Evolutionary conservation across 2,113 vertebrate species (phyloP).

Genomic region (Tupaia chinensis): DNA sequence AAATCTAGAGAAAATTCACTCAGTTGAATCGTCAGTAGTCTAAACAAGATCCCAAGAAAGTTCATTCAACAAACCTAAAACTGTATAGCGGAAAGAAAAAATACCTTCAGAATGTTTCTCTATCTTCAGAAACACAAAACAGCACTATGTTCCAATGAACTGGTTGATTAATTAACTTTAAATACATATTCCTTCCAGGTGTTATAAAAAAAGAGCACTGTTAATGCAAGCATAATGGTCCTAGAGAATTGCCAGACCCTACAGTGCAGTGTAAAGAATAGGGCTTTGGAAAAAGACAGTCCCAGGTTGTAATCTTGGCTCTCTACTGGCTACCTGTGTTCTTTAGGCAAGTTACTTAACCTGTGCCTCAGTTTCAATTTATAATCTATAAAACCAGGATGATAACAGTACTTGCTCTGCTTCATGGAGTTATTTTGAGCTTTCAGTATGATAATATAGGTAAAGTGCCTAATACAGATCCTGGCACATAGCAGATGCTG

Average conservation of each 20-base stretch:
- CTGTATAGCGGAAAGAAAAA: background rate
- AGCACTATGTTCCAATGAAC: slow-evolving; percentile 25
- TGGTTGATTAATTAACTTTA: slow-evolving; percentile 14
- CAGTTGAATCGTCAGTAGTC: background rate
- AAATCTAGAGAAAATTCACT: slow-evolving; percentile 21
- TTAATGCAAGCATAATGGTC: background rate
- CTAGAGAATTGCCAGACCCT: background rate
- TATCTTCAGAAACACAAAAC: slow-evolving; percentile 38
- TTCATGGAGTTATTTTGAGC: slow-evolving; percentile 21
- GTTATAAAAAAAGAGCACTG: slow-evolving; percentile 31
- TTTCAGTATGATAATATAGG: background rate
- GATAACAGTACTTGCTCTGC: background rate
- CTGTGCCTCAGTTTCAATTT: slow-evolving; percentile 10
- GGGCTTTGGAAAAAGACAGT: background rate
- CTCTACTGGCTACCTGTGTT: background rate
- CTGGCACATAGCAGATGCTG: background rate
- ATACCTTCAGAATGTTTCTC: background rate
- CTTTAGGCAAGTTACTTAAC: background rate
- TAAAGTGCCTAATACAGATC: background rate
- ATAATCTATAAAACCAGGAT: background rate
- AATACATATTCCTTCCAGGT: background rate
- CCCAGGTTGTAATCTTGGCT: background rate
- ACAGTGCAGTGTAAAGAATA: background rate
- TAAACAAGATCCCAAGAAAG: slow-evolving; percentile 10
- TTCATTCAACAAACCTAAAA: slow-evolving; percentile 24